These are phyloP conservation scores for Tor tambroides DNA, from an alignment of 2,113 vertebrate genomes.

Conservation along the genomic window DNA sequence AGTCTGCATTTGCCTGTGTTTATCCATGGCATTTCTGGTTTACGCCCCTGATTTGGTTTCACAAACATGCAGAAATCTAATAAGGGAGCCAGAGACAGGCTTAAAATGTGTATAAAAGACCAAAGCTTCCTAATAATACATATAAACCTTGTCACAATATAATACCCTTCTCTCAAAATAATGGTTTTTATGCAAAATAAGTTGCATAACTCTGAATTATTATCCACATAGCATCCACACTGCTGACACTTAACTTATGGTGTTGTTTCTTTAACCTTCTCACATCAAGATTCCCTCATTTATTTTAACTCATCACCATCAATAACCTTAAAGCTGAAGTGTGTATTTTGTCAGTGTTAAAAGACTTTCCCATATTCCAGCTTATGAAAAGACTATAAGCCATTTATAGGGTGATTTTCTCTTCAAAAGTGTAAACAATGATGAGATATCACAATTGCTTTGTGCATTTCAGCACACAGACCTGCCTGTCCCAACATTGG, in stretches of 20 bases:
- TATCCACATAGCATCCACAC: background rate
- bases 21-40: constrained; percentile 16
- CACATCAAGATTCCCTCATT: too few species aligned
- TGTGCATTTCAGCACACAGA: background rate
- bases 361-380: background rate
- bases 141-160: background rate
- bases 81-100: constrained; percentile 10
- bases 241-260: background rate
- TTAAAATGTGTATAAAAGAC: background rate
- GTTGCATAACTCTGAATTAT: background rate
- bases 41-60: background rate
- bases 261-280: background rate
- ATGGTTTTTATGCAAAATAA: background rate
- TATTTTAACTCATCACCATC: too few species aligned
- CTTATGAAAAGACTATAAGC: background rate
- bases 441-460: background rate
- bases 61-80: constrained; percentile 35
- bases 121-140: background rate
- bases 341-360: background rate
- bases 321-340: too few species aligned
- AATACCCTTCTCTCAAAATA: background rate
- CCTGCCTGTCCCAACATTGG: background rate
- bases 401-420: background rate
- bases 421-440: background rate
- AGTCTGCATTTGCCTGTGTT: background rate